A percentile compares a stretch with the other conserved stretches of the same genome.
phyloP scores from a whole-genome alignment of 1,140 invertebrate genomes.

The Brachionus angularis region DNA sequence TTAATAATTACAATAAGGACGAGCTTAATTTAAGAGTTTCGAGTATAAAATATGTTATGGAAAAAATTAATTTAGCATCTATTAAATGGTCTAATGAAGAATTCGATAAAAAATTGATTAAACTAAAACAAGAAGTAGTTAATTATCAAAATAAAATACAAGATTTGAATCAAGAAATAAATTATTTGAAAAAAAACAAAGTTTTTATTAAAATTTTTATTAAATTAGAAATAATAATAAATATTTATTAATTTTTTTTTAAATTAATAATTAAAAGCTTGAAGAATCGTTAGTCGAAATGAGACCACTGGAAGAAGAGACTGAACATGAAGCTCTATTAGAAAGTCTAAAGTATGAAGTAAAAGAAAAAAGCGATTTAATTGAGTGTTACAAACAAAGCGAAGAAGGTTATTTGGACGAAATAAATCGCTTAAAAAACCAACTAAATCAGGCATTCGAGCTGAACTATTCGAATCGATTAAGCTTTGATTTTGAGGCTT shows the following conservation, averaged over 20 bases:
- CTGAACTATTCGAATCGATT: background rate
- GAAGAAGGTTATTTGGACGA: slow-evolving; percentile 7
- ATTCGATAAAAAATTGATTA: background rate
- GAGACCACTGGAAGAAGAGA: slow-evolving; percentile 26
- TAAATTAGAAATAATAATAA: background rate
- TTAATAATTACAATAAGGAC: too few relatives aligned
- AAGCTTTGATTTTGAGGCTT: slow-evolving; percentile 17
- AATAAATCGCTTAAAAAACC: slow-evolving; percentile 26
- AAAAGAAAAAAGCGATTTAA: slow-evolving; percentile 23
- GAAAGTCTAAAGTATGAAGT: slow-evolving; percentile 11
- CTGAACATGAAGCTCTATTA: slow-evolving; percentile 8
- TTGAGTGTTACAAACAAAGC: background rate
- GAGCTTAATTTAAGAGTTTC: slow-evolving; percentile 31
- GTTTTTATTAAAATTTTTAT: background rate
- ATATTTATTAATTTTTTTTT: background rate
- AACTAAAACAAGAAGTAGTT: slow-evolving; percentile 14
- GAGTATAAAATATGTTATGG: slow-evolving; percentile 26
- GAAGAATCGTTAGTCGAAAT: background rate
- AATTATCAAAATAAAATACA: slow-evolving; percentile 9
- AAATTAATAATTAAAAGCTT: background rate
- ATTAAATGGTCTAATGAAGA: slow-evolving; percentile 38
- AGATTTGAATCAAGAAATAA: slow-evolving; percentile 1
- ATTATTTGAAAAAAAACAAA: background rate
- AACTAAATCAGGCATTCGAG: background rate
- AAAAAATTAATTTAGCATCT: slow-evolving; percentile 15